Evolutionary conservation across 2,888 invertebrate genomes (phyloP).

Genomic region (Machimus rusticus): DNA sequence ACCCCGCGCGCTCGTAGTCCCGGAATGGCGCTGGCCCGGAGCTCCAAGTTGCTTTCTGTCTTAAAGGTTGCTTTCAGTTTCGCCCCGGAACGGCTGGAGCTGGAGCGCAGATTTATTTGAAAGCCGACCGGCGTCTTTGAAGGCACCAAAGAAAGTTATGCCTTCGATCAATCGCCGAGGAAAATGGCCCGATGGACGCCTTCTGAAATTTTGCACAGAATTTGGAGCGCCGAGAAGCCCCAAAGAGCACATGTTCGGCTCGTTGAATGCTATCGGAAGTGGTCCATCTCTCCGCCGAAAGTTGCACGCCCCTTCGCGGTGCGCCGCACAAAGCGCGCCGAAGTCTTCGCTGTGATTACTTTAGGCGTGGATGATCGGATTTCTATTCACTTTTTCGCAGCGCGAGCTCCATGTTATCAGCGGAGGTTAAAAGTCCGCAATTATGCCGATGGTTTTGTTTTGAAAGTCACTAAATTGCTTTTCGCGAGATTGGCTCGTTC

Average conservation of each 20-base stretch:
- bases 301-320: not conserved
- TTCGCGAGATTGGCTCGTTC: not conserved
- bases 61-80: not conserved
- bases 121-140: not conserved
- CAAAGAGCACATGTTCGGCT: not conserved
- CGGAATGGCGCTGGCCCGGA: not conserved
- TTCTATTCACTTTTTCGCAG: conserved; percentile 2
- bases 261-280: not conserved
- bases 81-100: not conserved
- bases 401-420: not conserved
- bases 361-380: not conserved
- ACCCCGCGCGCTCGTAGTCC: not conserved
- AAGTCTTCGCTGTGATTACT: not conserved
- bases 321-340: not conserved
- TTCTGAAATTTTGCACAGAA: conserved; percentile 20
- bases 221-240: not conserved
- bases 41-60: not conserved
- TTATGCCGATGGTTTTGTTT: conserved; percentile 23
- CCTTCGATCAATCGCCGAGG: not conserved
- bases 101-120: not conserved
- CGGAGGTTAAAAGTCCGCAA: conserved; percentile 9
- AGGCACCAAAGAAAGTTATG: not conserved
- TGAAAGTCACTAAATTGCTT: conserved; percentile 37
- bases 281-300: not conserved
- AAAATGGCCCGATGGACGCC: not conserved